Base-by-base conservation (phyloP, 2,888 invertebrate species). In the Hoplodrina blanda region DNA sequence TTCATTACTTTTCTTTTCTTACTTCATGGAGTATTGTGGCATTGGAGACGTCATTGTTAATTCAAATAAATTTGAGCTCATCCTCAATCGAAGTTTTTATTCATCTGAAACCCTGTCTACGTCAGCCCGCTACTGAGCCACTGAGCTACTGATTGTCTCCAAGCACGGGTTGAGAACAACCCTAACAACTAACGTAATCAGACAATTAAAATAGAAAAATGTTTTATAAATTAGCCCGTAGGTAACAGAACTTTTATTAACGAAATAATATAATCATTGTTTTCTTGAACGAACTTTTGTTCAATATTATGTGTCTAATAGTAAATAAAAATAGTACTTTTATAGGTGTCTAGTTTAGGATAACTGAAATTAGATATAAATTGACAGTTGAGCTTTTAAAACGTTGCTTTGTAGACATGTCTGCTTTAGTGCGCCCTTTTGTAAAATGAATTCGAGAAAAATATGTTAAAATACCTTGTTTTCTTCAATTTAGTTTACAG, bases 31-130 rank as follows among this genome's bases (percentile, higher is more conserved):
- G 93, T 95, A 94, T 94, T 95, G 96, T 96, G 95, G 93, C 92
- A 95, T 95, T 95, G 95, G 95, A 95, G 95, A 94, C 94, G 93
- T 95, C 94, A 95, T 95, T 96, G 95, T 96, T 96, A 95, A 93
- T 95, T 95, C 95, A 93, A 96, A 96, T 96, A 95, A 96, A 96
- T 92, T 93, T 95, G 95, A 95, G 95, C 92, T 95, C 92, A 95
- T 94, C 93, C 95, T 95, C 95, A 90, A 91, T 88, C 89, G 94
- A 92, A 91, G 93, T 95, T 95, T 95, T 95, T 91, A 94, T 95
- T 95, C 88, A 84, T 86, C 86, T 85, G 84, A 80, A 87, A 88
- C 90, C 92, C 92, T 88, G 77, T 73, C 76, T 76, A 62, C 76
- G 69, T 71, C 57, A 77, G 62, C 62, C 77, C 76, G 10, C 64